phyloP scores from a whole-genome alignment of 92 coral and sea anemone genomes.

The Heliopora coerulea region DNA sequence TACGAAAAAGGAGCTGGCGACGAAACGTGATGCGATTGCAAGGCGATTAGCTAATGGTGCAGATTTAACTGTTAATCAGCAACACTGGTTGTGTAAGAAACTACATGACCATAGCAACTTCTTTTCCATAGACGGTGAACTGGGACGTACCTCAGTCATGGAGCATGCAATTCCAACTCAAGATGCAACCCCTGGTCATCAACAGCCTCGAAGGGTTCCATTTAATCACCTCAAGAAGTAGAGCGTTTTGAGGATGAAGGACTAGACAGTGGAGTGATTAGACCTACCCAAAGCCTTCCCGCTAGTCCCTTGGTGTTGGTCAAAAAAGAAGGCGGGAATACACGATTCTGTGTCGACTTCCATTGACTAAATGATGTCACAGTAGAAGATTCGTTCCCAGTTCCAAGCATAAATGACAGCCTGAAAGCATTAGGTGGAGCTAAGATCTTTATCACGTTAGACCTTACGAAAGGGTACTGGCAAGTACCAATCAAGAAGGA shows the following conservation, averaged over 20 bases:
- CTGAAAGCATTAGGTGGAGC: slow-evolving; percentile 23
- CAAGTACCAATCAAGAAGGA: slow-evolving; percentile 27
- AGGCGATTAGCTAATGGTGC: background rate
- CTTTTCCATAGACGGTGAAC: slow-evolving; percentile 17
- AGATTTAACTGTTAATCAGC: background rate
- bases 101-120: slow-evolving; percentile 9
- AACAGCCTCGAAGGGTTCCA: slow-evolving; percentile 25
- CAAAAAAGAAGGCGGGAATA: slow-evolving; percentile 11
- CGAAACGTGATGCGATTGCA: background rate
- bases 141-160: slow-evolving; percentile 1
- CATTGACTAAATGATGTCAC: slow-evolving; percentile 14
- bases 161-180: slow-evolving; percentile 29
- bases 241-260: slow-evolving; percentile 3
- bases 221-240: slow-evolving; percentile 7
- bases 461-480: slow-evolving; percentile 33
- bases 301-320: slow-evolving; percentile 27
- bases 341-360: slow-evolving; percentile 25
- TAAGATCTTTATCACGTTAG: slow-evolving; percentile 3
- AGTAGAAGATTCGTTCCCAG: slow-evolving; percentile 23
- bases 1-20: background rate
- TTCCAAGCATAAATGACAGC: slow-evolving; percentile 28
- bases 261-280: slow-evolving; percentile 5
- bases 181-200: slow-evolving; percentile 2
- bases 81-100: slow-evolving; percentile 9
- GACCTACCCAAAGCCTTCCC: slow-evolving; percentile 25